Base-by-base conservation (phyloP, 1,140 invertebrate genomes). In the Phymastichus coffea region DNA sequence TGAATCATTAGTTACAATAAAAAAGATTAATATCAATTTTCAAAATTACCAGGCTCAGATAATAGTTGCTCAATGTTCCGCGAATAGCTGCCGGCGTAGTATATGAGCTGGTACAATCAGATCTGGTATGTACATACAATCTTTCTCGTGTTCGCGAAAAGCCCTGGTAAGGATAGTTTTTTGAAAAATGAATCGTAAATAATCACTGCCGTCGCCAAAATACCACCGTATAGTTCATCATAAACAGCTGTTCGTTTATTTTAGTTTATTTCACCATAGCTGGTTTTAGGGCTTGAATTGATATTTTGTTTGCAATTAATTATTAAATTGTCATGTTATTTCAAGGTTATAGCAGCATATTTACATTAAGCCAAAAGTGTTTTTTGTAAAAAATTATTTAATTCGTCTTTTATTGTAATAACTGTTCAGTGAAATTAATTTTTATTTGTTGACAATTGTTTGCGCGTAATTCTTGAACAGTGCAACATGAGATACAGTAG, bases 141-240 rank as follows among this genome's bases (percentile, higher is more conserved):
- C 64, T 53, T 72, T 74, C 72, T 73, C 68, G 63, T 59, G 49
- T 65, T 28, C 61, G 47, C 48, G 19, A 57, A 56, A 66, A 47
- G 63, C 67, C 26, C 57, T 57, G 66, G 72, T 73, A 53, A 72
- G 65, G 54, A 52, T 25, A 25, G 52, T 46, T 67, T 53, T 48
- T 12, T 10, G n/a, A 17, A 4, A 61, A 37, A 63, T 15, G 37
- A 57, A 73, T 73, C 70, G 33, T 2, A 15, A 22, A 30, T 35
- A 38, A 53, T 60, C 35, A 38, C 22, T 14, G 10, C 40, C 40
- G 53, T 60, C 57, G 14, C 23, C 1, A 30, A 12, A 6, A 3
- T 26, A 38, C 40, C 15, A 6, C 14, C 20, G 3, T 1, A 1
- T 2, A 58, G 35, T 35, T 17, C 19, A 44, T 44, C 7, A 51